These are phyloP conservation scores for Thumatha senex DNA, from an alignment of 2,888 invertebrate species.

Conservation along the genomic window DNA sequence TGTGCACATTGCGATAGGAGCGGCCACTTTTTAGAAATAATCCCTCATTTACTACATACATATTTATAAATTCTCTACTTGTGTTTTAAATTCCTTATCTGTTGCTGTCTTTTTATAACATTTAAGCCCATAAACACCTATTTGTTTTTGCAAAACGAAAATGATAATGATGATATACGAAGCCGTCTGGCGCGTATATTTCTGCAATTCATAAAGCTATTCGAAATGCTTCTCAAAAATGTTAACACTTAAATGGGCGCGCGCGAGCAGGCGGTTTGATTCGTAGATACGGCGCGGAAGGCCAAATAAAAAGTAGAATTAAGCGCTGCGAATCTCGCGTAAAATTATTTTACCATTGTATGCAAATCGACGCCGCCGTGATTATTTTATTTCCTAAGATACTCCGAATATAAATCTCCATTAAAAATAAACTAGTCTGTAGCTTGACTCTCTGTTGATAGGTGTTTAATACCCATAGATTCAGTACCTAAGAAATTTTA, in stretches of 20 bases:
- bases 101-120: not conserved
- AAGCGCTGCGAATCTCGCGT: slow-evolving; percentile 83
- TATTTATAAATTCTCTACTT: slow-evolving; percentile 13
- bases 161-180: slow-evolving; percentile 9
- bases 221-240: slow-evolving; percentile 61
- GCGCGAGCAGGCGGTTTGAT: slow-evolving; percentile 73
- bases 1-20: slow-evolving; percentile 48
- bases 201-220: slow-evolving; percentile 45
- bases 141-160: not conserved
- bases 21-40: slow-evolving; percentile 18
- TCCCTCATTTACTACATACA: slow-evolving; percentile 14
- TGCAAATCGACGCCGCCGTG: slow-evolving; percentile 80
- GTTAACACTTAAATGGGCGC: slow-evolving; percentile 76
- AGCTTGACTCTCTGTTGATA: slow-evolving; percentile 63
- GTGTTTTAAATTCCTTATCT: slow-evolving; percentile 3
- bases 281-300: slow-evolving; percentile 81
- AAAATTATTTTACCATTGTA: slow-evolving; percentile 84
- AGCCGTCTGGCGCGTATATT: slow-evolving; percentile 21
- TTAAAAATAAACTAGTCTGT: slow-evolving; percentile 68
- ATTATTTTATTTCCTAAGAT: slow-evolving; percentile 84
- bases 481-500: slow-evolving; percentile 29
- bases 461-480: slow-evolving; percentile 54
- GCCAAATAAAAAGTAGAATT: slow-evolving; percentile 82
- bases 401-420: slow-evolving; percentile 77
- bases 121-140: not conserved